Conservation (phyloP, 2,888 invertebrate genomes). For the Gari tellinella region DNA sequence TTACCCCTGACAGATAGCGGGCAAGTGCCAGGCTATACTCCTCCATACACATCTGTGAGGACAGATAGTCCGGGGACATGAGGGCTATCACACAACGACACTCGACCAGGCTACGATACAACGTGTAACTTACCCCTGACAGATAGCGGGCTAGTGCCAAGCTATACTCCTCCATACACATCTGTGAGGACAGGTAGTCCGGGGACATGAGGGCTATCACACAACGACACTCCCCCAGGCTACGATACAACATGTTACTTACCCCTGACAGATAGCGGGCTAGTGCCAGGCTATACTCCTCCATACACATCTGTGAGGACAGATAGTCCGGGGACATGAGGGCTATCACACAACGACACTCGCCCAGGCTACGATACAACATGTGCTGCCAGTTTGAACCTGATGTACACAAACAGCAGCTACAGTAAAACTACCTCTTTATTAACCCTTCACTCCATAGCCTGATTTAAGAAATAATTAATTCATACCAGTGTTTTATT, state of each 20-base stretch:
- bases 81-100: slow-evolving; percentile 76
- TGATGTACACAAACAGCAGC: slow-evolving; percentile 42
- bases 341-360: slow-evolving; percentile 73
- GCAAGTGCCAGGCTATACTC: slow-evolving; percentile 80
- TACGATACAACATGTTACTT: slow-evolving; percentile 61
- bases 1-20: slow-evolving; percentile 71
- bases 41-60: slow-evolving; percentile 79
- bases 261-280: slow-evolving; percentile 74
- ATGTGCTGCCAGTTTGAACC: slow-evolving; percentile 82
- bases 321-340: slow-evolving; percentile 76
- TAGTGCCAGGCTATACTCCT: slow-evolving; percentile 80
- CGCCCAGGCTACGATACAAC: slow-evolving; percentile 77
- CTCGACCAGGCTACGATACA: slow-evolving; percentile 75
- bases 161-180: slow-evolving; percentile 82
- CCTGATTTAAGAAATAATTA: too few species aligned
- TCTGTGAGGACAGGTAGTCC: slow-evolving; percentile 74
- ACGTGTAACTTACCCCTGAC: slow-evolving; percentile 61
- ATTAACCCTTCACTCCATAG: too few species aligned
- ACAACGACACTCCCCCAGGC: slow-evolving; percentile 73
- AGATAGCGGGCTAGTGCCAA: slow-evolving; percentile 75
- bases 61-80: slow-evolving; percentile 73
- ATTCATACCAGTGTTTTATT: too few species aligned
- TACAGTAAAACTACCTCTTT: too few species aligned
- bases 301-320: slow-evolving; percentile 77
- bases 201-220: slow-evolving; percentile 75